Evolutionary conservation across 2,888 invertebrate genomes (phyloP).

Genomic region (Spisula solida): DNA sequence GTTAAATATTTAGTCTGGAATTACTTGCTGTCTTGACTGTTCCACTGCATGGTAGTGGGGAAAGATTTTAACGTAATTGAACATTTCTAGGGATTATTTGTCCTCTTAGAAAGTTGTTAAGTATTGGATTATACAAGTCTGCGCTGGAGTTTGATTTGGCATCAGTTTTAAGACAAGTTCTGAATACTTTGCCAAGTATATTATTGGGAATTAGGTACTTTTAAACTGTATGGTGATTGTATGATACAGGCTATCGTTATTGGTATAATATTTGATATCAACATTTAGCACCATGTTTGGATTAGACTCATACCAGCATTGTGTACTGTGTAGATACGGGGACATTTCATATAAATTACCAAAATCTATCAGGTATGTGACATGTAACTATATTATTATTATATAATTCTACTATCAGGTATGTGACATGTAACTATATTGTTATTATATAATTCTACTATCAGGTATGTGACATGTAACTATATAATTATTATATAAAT

Average conservation of each 20-base stretch:
- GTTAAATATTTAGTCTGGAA: not conserved
- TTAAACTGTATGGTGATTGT: not conserved
- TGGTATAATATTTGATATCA: not conserved
- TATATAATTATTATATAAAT: no score
- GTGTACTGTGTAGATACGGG: not conserved
- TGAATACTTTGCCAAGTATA: conserved; percentile 8
- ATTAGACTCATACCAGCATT: not conserved
- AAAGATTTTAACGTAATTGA: not conserved
- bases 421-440: no score
- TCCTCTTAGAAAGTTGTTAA: not conserved
- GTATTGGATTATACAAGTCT: not conserved
- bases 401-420: no score
- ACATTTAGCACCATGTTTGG: not conserved
- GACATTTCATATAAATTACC: not conserved
- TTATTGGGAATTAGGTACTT: not conserved
- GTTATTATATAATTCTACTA: no score
- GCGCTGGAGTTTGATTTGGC: not conserved
- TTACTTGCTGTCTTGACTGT: not conserved
- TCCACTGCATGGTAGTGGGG: not conserved
- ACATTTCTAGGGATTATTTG: not conserved
- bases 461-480: no score
- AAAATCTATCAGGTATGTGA: not conserved
- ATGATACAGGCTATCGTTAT: not conserved
- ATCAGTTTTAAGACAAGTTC: not conserved
- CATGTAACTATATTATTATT: not conserved